phyloP scores from a whole-genome alignment of 2,113 vertebrate species.

The Hucho hucho region DNA sequence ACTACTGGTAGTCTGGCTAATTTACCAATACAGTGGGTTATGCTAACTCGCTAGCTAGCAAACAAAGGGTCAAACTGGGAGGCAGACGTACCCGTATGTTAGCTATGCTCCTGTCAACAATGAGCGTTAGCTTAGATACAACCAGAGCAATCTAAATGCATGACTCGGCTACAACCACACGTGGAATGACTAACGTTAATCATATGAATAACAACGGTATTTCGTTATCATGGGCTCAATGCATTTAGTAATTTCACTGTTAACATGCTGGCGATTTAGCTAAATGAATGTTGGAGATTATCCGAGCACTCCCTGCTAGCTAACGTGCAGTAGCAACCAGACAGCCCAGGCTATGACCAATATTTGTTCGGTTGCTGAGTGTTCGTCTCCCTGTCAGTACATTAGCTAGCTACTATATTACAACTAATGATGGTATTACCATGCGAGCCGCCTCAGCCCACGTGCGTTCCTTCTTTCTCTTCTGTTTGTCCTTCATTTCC shows the following conservation, averaged over 20 bases:
- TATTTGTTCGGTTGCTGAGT: not conserved
- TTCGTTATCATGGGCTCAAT: too few species aligned
- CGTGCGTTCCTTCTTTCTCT: conserved; percentile 94
- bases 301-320: not conserved
- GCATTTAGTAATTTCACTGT: too few species aligned
- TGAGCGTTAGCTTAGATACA: not conserved
- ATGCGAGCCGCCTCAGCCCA: conserved; percentile 96
- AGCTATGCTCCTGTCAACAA: not conserved
- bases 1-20: not conserved
- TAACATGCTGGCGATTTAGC: too few species aligned
- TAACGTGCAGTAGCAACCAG: not conserved
- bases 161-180: not conserved
- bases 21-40: not conserved
- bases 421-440: conserved; percentile 65
- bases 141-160: too few species aligned
- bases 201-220: not conserved
- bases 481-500: conserved; percentile 90
- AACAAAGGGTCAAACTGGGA: conserved; percentile 65
- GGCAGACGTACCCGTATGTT: not conserved
- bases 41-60: conserved; percentile 48
- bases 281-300: too few species aligned
- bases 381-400: not conserved
- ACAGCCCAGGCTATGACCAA: not conserved
- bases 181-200: not conserved
- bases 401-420: not conserved